Conservation (phyloP, 2,113 vertebrate species). For the Tor tambroides region DNA sequence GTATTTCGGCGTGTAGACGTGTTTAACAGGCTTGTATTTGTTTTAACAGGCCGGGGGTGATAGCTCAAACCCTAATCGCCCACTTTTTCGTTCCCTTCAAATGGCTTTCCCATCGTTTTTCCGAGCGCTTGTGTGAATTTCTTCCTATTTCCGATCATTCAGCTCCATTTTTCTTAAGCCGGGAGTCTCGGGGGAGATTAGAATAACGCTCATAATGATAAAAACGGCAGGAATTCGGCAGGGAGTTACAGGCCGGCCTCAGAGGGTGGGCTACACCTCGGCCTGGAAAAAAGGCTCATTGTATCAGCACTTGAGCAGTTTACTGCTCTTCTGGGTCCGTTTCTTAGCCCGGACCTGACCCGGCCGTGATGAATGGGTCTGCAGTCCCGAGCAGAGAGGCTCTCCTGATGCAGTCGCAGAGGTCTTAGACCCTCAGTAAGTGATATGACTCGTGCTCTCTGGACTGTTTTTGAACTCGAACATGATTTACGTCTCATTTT, state of each 20-base stretch:
- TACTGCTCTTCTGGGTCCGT: constrained; percentile 68
- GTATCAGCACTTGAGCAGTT: constrained; percentile 71
- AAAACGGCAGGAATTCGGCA: constrained; percentile 63
- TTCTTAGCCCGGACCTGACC: constrained; percentile 61
- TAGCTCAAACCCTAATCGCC: not conserved
- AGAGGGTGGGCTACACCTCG: constrained; percentile 59
- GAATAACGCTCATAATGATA: constrained; percentile 63
- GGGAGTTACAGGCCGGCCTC: constrained; percentile 56
- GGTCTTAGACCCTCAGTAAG: constrained; percentile 58
- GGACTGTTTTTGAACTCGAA: constrained; percentile 17
- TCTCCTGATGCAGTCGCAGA: not conserved
- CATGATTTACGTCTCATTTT: constrained; percentile 19
- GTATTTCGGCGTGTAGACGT: not conserved
- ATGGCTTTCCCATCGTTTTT: constrained; percentile 45
- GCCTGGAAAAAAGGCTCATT: constrained; percentile 67
- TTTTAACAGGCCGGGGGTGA: not conserved
- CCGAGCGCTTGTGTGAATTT: constrained; percentile 18
- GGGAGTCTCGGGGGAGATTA: constrained; percentile 37
- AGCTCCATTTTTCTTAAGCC: constrained; percentile 39
- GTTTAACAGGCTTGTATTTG: constrained; percentile 35
- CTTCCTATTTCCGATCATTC: constrained; percentile 61
- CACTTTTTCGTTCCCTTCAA: constrained; percentile 18
- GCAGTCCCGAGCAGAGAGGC: constrained; percentile 50
- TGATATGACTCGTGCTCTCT: constrained; percentile 53
- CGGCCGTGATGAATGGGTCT: constrained; percentile 70